These are phyloP conservation scores for Syndactyla subalaris DNA, from an alignment of 2,797 vertebrate genomes.

Conservation along the genomic window DNA sequence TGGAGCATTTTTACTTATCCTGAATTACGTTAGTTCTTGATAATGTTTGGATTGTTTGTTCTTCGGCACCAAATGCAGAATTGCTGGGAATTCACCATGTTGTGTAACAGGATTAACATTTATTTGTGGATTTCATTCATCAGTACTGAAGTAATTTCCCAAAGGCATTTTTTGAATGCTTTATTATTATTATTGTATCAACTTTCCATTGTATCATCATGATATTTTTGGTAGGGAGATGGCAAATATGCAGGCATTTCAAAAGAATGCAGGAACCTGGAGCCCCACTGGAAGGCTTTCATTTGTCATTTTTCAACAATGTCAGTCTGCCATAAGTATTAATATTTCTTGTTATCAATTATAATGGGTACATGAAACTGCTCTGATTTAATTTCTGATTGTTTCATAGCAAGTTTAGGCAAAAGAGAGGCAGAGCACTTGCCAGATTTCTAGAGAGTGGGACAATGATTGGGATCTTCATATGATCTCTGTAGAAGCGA, in stretches of 20 bases:
- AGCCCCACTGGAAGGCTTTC: neutral
- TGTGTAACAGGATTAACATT: conserved; percentile 4
- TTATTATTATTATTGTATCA: conserved; percentile 49
- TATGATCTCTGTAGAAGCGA: neutral
- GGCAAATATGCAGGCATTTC: conserved; percentile 7
- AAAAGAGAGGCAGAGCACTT: neutral
- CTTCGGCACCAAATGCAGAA: neutral
- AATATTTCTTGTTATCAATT: neutral
- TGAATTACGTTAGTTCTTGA: conserved; percentile 6
- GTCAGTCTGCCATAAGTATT: neutral
- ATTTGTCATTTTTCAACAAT: neutral
- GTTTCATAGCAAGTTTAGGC: neutral
- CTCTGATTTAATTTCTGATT: neutral
- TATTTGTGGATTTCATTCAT: conserved; percentile 56
- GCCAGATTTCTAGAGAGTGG: neutral
- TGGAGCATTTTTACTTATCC: conserved; percentile 44
- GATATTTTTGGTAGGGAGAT: conserved; percentile 44
- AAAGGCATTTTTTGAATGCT: conserved; percentile 38
- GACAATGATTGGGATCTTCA: neutral
- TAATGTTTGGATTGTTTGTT: conserved; percentile 55
- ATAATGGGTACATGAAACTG: neutral
- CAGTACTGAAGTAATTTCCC: conserved; percentile 54
- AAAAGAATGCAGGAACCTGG: conserved; percentile 4
- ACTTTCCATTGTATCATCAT: conserved; percentile 41
- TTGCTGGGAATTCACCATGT: conserved; percentile 32